Conservation (phyloP, 2,888 invertebrate species). For the Pharmacophagus antenor region DNA sequence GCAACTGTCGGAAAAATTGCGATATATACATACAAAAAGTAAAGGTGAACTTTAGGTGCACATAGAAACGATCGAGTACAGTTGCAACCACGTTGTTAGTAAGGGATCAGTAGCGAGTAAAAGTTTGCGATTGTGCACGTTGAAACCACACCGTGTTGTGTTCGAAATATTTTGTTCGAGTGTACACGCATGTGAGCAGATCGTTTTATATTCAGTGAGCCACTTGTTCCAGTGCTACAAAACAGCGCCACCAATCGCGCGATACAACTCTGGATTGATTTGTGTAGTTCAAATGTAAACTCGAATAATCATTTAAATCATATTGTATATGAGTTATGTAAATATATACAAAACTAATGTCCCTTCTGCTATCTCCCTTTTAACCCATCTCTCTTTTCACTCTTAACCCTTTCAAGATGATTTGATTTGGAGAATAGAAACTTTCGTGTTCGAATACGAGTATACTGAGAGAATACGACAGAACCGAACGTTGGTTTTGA, state of each 20-base stretch:
- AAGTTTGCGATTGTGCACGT: slow-evolving; percentile 76
- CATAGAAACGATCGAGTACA: too few species aligned
- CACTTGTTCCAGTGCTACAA: slow-evolving; percentile 18
- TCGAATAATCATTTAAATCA: neutral
- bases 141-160: slow-evolving; percentile 73
- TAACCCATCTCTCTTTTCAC: too few species aligned
- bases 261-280: slow-evolving; percentile 14
- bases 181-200: slow-evolving; percentile 17
- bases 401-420: too few species aligned
- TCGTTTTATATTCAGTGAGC: slow-evolving; percentile 12
- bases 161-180: slow-evolving; percentile 20
- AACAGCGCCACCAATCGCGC: slow-evolving; percentile 1
- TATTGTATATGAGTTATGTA: too few species aligned
- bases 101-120: slow-evolving; percentile 70
- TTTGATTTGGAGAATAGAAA: too few species aligned
- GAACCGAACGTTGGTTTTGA: too few species aligned
- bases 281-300: neutral
- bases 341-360: too few species aligned
- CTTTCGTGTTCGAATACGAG: too few species aligned
- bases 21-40: too few species aligned
- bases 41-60: too few species aligned
- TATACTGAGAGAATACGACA: too few species aligned
- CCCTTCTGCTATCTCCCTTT: too few species aligned
- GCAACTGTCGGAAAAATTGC: slow-evolving; percentile 26
- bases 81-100: slow-evolving; percentile 70